These are phyloP conservation scores for Drosophila sucinea DNA, from an alignment of 1,140 invertebrate genomes.

Conservation along the genomic window DNA sequence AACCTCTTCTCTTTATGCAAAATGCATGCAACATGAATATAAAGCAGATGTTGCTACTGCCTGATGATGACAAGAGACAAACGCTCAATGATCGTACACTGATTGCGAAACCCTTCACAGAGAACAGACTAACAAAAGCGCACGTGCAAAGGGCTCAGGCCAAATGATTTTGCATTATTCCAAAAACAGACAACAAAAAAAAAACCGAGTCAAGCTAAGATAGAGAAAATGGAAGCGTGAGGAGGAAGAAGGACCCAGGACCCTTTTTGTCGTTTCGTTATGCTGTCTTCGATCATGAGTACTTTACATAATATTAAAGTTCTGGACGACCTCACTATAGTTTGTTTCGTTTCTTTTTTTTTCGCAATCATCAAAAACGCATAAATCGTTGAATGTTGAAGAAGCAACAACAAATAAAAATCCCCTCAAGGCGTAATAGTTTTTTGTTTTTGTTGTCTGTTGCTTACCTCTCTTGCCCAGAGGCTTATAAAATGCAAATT, in stretches of 20 bases:
- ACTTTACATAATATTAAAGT: constrained; percentile 69
- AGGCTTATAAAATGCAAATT: constrained; percentile 77
- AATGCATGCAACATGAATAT: constrained; percentile 55
- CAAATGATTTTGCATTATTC: constrained; percentile 51
- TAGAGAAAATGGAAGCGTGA: constrained; percentile 1
- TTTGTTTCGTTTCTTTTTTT: constrained; percentile 39
- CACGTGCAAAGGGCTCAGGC: constrained; percentile 60
- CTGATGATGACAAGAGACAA: constrained; percentile 34
- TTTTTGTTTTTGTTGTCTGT: constrained; percentile 15
- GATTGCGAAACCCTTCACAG: constrained; percentile 42
- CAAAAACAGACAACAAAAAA: background rate
- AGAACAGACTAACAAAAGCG: constrained; percentile 25
- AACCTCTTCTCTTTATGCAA: constrained; percentile 18
- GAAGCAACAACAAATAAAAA: constrained; percentile 12
- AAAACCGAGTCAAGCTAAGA: background rate
- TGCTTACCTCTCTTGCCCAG: constrained; percentile 17
- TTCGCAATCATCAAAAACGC: constrained; percentile 31
- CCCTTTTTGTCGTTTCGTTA: constrained; percentile 2
- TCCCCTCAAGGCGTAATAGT: constrained; percentile 26
- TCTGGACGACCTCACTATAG: constrained; percentile 49
- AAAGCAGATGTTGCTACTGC: constrained; percentile 35
- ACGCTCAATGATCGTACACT: constrained; percentile 37
- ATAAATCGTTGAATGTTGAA: constrained; percentile 20
- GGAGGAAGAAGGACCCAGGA: background rate
- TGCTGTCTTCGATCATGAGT: constrained; percentile 60